Evolutionary conservation across 2,113 vertebrate species (phyloP), one percentile per base, ranked within the genome.

Genomic region (Dascyllus trimaculatus): DNA sequence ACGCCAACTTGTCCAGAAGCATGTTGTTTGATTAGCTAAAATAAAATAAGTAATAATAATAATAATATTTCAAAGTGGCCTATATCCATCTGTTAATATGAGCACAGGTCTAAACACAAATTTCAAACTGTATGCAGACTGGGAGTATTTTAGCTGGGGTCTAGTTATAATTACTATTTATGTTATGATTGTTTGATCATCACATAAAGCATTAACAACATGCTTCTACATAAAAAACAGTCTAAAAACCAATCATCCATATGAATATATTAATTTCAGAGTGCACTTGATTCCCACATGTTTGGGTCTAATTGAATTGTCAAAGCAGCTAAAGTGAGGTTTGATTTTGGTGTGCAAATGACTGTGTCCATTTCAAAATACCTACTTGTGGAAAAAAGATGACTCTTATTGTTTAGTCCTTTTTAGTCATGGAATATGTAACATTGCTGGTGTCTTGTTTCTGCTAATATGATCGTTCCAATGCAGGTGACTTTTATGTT

Each of bases 301-400:
- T 24, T 57, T 29, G 15, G 25, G 18, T 52, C 14, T 65, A 64
- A 65, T 65, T n/a, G 11, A 65, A n/a, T 21, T 35, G 22, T 52
- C 64, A 66, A 38, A 66, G 7, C 63, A 52, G 11, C 48, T 52
- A 38, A 49, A 66, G 63, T 22, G 48, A 19, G 8, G 21, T 66
- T 52, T 35, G 52, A 66, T 35, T 17, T 3, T 35, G 46, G 18
- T n/a, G 18, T 15, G n/a, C 26, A 26, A 26, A 52, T 51, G 17
- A 62, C 40, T 62, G 40, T 40, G 38, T 46, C 7, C 11, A 29
- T 48, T 64, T 32, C 26, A 51, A 45, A 62, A 19, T 29, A 4
- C 29, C 24, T 29, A 4, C 17, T 46, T 48, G 61, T 10, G 9
- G 7, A 9, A 35, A 35, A 10, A 35, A 9, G 32, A 35, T 35